Conservation (phyloP, 2,797 vertebrate species). For the Leucoraja ocellata region DNA sequence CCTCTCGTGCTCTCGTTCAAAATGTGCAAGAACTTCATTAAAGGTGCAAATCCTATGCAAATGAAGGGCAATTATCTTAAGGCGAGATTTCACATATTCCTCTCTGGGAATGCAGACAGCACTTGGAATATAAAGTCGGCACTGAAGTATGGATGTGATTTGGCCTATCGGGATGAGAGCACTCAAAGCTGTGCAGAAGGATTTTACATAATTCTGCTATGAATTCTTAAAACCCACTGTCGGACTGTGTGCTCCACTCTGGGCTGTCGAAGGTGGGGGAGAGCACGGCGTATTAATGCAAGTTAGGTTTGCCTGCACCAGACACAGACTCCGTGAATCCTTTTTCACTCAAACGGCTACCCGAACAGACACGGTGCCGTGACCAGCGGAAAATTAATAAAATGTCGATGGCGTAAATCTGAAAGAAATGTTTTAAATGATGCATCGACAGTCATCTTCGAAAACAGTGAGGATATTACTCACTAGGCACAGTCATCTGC, state of each 20-base stretch:
- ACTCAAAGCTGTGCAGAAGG: background rate
- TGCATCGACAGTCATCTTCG: too few species aligned
- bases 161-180: background rate
- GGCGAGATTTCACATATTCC: slow-evolving; percentile 15
- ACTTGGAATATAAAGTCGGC: background rate
- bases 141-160: background rate
- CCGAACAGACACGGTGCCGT: background rate
- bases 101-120: background rate
- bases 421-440: too few species aligned
- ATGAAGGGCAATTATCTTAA: slow-evolving; percentile 19
- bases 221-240: background rate
- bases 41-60: slow-evolving; percentile 21
- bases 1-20: background rate
- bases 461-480: too few species aligned
- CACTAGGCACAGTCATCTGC: too few species aligned
- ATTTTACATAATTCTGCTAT: background rate
- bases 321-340: background rate
- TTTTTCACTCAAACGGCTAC: background rate
- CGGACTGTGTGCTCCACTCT: background rate
- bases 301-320: background rate
- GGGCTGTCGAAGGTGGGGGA: too few species aligned
- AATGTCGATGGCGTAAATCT: too few species aligned
- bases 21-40: slow-evolving; percentile 19
- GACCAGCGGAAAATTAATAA: background rate
- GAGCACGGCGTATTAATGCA: too few species aligned